Evolutionary conservation across 1,140 invertebrate genomes (phyloP).

Genomic region (Sesamia nonagrioides): DNA sequence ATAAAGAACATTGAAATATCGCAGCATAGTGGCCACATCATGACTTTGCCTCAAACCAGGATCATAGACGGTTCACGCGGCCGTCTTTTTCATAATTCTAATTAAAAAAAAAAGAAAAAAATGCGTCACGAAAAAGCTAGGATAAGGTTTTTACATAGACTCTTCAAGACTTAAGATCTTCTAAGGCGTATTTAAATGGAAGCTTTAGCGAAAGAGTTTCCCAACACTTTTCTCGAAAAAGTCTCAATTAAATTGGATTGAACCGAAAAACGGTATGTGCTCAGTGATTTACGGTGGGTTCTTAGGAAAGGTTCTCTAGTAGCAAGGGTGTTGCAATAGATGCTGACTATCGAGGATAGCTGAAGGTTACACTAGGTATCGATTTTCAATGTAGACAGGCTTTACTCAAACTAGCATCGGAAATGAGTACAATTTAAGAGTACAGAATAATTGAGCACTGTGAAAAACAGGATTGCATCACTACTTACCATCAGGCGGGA

Average conservation of each 20-base stretch:
- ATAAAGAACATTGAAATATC: too few relatives aligned
- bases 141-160: slow-evolving; percentile 32
- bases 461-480: too few relatives aligned
- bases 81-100: too few relatives aligned
- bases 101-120: too few relatives aligned
- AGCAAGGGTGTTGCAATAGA: slow-evolving; percentile 27
- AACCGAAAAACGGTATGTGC: slow-evolving; percentile 34
- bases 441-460: background rate
- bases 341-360: slow-evolving; percentile 35
- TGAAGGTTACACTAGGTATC: slow-evolving; percentile 29
- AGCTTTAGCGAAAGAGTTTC: slow-evolving; percentile 37
- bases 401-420: slow-evolving; percentile 20
- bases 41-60: too few relatives aligned
- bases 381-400: slow-evolving; percentile 37
- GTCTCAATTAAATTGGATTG: slow-evolving; percentile 32
- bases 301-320: slow-evolving; percentile 29
- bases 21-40: too few relatives aligned
- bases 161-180: slow-evolving; percentile 29
- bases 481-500: too few relatives aligned
- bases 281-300: slow-evolving; percentile 36
- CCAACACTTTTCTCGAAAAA: slow-evolving; percentile 18
- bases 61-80: too few relatives aligned
- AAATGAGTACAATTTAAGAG: slow-evolving; percentile 5
- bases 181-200: slow-evolving; percentile 35
- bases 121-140: slow-evolving; percentile 16